Evolutionary conservation across 2,113 vertebrate species (phyloP).

Genomic region (Chamaea fasciata): DNA sequence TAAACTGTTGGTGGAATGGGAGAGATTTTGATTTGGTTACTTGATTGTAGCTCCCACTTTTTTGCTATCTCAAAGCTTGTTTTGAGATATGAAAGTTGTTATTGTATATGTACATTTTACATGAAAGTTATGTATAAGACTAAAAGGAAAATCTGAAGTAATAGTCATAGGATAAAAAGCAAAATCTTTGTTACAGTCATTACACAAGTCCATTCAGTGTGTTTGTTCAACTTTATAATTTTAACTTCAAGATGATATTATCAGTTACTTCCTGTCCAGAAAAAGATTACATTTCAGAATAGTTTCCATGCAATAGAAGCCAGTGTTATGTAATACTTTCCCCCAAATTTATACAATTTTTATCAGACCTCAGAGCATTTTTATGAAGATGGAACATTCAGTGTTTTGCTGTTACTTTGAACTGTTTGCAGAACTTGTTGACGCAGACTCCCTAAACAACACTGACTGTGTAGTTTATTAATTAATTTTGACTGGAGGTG

Average conservation of each 20-base stretch:
- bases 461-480: neutral
- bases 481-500: neutral
- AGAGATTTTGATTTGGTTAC: neutral
- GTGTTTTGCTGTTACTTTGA: neutral
- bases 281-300: neutral
- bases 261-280: neutral
- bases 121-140: neutral
- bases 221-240: neutral
- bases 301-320: neutral
- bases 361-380: neutral
- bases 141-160: neutral
- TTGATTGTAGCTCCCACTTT: neutral
- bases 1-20: neutral
- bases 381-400: neutral
- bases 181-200: neutral
- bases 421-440: neutral
- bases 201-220: neutral
- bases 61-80: neutral
- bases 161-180: neutral
- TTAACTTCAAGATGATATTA: neutral
- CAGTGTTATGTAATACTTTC: neutral
- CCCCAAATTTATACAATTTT: neutral
- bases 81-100: neutral
- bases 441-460: neutral
- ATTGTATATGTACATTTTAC: neutral